These are phyloP conservation scores for Melikaiella ostensackeni DNA, from an alignment of 2,888 invertebrate species.

Conservation along the genomic window DNA sequence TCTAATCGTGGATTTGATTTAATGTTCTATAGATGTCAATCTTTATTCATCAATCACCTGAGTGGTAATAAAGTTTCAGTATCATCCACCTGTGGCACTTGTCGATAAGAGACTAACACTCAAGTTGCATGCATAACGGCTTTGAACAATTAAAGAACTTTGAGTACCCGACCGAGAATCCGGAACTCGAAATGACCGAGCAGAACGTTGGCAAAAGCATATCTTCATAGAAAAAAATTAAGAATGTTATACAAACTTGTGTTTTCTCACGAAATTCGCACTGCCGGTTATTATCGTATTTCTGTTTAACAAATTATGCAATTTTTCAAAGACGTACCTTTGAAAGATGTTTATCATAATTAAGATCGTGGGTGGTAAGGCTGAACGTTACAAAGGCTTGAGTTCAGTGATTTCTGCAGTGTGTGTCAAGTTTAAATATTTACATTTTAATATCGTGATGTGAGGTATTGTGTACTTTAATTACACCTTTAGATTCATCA, in stretches of 20 bases:
- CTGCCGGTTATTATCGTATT: neutral
- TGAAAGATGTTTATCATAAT: slow-evolving; percentile 33
- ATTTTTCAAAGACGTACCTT: slow-evolving; percentile 15
- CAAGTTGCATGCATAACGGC: slow-evolving; percentile 55
- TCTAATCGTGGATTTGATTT: slow-evolving; percentile 23
- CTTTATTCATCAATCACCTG: slow-evolving; percentile 26
- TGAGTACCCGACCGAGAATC: slow-evolving; percentile 55
- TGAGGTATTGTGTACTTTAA: neutral
- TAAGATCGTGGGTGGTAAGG: slow-evolving; percentile 6
- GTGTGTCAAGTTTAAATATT: neutral
- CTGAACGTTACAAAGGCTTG: neutral
- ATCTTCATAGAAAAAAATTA: neutral
- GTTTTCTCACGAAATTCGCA: slow-evolving; percentile 7
- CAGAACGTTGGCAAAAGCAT: slow-evolving; percentile 12
- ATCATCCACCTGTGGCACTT: slow-evolving; percentile 32
- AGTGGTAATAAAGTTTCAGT: slow-evolving; percentile 16
- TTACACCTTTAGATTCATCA: neutral
- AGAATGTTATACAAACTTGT: neutral
- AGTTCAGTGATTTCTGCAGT: slow-evolving; percentile 5
- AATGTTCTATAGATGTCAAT: slow-evolving; percentile 16
- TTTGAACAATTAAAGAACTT: slow-evolving; percentile 58
- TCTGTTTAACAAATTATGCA: slow-evolving; percentile 27
- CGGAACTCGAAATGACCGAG: slow-evolving; percentile 48
- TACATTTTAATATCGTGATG: neutral
- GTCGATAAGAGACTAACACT: slow-evolving; percentile 27